phyloP scores from a whole-genome alignment of 2,888 invertebrate species.

The Callosobruchus maculatus region DNA sequence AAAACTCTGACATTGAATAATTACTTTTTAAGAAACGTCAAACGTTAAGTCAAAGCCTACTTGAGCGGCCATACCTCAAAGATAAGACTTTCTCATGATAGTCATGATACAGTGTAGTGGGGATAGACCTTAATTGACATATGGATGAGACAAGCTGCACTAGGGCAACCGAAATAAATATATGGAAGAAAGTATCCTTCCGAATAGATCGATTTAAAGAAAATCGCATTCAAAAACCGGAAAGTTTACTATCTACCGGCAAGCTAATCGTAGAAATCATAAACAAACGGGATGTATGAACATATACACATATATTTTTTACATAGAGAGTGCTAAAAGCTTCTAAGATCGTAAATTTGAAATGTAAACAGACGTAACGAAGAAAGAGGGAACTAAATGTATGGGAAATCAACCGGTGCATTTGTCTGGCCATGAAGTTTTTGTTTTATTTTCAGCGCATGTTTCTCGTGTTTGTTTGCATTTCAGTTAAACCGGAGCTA shows the following conservation, averaged over 20 bases:
- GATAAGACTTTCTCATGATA: too few species aligned
- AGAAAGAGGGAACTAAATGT: background rate
- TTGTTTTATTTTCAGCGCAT: background rate
- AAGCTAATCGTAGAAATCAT: too few species aligned
- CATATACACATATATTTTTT: background rate
- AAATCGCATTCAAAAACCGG: background rate
- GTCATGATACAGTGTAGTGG: too few species aligned
- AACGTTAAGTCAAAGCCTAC: too few species aligned
- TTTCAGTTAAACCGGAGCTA: background rate
- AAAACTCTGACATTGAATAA: too few species aligned
- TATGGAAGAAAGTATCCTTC: background rate
- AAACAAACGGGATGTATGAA: too few species aligned
- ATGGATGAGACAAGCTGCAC: too few species aligned
- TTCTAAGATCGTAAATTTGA: background rate
- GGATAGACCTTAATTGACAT: too few species aligned
- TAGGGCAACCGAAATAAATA: too few species aligned
- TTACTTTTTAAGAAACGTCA: too few species aligned
- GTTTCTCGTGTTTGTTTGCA: background rate
- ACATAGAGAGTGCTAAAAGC: background rate
- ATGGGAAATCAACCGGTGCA: background rate
- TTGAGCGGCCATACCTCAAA: too few species aligned
- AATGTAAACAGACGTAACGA: background rate
- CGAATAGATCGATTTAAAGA: background rate
- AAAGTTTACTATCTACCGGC: background rate
- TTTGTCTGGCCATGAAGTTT: background rate